Conservation (phyloP, 2,888 invertebrate species). For the Patella ulyssiponensis region DNA sequence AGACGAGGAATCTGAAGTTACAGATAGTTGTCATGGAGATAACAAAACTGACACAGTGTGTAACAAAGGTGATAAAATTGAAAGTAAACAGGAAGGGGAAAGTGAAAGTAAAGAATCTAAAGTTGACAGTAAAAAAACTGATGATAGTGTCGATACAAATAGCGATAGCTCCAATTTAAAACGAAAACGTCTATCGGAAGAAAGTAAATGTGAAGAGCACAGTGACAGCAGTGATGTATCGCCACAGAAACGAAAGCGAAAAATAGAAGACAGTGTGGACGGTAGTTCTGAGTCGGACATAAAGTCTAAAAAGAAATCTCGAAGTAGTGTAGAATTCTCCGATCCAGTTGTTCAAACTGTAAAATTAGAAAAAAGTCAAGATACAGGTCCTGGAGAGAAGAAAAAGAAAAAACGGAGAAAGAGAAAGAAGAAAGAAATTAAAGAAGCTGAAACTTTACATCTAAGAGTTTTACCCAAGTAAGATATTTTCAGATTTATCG, state of each 20-base stretch:
- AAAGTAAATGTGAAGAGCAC: conserved; percentile 14
- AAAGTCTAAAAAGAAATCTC: not conserved
- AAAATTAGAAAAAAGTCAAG: conserved; percentile 4
- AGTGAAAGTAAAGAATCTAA: conserved; percentile 23
- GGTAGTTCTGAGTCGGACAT: conserved; percentile 11
- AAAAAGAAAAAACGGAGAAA: conserved; percentile 23
- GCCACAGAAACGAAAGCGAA: conserved; percentile 12
- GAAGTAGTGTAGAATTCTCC: conserved; percentile 13
- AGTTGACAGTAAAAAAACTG: too few relatives aligned
- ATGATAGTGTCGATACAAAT: too few relatives aligned
- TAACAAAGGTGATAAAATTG: not conserved
- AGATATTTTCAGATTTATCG: conserved; percentile 25
- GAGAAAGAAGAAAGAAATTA: conserved; percentile 47
- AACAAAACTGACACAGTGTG: not conserved
- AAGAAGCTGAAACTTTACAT: conserved; percentile 50
- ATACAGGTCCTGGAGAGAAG: conserved; percentile 4
- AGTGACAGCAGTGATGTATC: conserved; percentile 12
- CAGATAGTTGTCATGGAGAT: not conserved
- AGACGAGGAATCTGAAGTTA: conserved; percentile 21
- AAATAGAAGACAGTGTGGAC: conserved; percentile 20
- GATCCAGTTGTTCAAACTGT: not conserved
- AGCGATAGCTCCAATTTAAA: not conserved
- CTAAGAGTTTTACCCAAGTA: conserved; percentile 63
- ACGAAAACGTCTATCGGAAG: not conserved
- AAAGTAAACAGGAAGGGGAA: conserved; percentile 8